phyloP scores from a whole-genome alignment of 2,113 vertebrate genomes.

The Pedetes capensis region DNA sequence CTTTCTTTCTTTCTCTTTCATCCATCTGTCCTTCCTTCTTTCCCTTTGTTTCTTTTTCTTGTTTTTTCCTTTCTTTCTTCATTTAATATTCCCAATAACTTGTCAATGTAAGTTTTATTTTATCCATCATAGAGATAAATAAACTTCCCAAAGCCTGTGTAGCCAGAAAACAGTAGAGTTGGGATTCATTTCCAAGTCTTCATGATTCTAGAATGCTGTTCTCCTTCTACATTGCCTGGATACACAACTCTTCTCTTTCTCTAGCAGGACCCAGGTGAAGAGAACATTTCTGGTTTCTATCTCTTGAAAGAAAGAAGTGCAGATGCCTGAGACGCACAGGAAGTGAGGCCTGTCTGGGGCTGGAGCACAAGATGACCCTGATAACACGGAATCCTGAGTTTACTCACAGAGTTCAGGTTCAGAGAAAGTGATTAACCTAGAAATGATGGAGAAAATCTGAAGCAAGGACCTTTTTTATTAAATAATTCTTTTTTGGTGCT shows the following conservation, averaged over 20 bases:
- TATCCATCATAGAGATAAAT: neutral
- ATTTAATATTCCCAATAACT: neutral
- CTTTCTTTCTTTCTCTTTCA: no score
- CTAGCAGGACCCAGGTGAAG: neutral
- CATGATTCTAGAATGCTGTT: neutral
- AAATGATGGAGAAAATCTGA: neutral
- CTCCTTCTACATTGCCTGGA: neutral
- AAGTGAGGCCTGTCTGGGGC: neutral
- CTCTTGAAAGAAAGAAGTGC: neutral
- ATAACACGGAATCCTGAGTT: neutral
- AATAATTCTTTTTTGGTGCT: neutral
- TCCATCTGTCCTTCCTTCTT: no score
- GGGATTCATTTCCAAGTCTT: neutral
- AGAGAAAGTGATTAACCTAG: neutral
- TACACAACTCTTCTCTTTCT: neutral
- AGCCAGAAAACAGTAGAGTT: neutral
- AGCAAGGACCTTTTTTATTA: neutral
- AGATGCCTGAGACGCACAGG: neutral
- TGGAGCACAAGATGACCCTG: neutral
- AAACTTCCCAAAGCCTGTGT: neutral
- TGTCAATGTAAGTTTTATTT: neutral
- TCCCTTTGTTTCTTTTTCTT: no score
- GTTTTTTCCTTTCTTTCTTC: neutral
- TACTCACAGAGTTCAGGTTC: neutral
- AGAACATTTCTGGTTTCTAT: neutral